phyloP scores from a whole-genome alignment of 2,888 invertebrate species.

The Rhaphigaster nebulosa region DNA sequence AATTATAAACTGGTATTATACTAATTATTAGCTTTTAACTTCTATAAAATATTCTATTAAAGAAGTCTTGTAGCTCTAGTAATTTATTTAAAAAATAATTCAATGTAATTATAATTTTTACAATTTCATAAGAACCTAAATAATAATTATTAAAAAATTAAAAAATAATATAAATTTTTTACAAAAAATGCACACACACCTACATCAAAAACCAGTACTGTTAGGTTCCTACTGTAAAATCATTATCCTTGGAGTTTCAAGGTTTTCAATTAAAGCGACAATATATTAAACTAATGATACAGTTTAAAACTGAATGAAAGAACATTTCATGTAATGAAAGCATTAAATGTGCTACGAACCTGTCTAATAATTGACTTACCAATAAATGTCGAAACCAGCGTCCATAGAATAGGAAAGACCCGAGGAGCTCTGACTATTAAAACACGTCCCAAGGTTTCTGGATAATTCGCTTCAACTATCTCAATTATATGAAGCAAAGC shows the following conservation, averaged over 20 bases:
- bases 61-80: neutral
- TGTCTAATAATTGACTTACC: conserved; percentile 71
- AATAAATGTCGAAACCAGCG: conserved; percentile 93
- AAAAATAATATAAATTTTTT: too few species aligned
- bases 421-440: conserved; percentile 92
- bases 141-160: neutral
- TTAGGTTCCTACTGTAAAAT: neutral
- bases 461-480: conserved; percentile 93
- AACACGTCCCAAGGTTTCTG: conserved; percentile 93
- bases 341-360: neutral
- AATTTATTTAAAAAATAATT: neutral
- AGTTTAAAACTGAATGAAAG: neutral
- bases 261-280: neutral
- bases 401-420: conserved; percentile 96
- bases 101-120: neutral
- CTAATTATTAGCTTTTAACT: too few species aligned
- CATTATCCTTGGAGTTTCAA: neutral
- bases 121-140: neutral
- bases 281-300: neutral
- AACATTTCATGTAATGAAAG: neutral
- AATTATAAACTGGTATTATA: too few species aligned
- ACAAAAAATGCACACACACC: too few species aligned
- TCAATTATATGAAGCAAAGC: conserved; percentile 80
- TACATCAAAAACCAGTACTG: neutral
- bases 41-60: too few species aligned